Evolutionary conservation across 1,140 invertebrate species (phyloP).

Genomic region (Brachionus rubens): DNA sequence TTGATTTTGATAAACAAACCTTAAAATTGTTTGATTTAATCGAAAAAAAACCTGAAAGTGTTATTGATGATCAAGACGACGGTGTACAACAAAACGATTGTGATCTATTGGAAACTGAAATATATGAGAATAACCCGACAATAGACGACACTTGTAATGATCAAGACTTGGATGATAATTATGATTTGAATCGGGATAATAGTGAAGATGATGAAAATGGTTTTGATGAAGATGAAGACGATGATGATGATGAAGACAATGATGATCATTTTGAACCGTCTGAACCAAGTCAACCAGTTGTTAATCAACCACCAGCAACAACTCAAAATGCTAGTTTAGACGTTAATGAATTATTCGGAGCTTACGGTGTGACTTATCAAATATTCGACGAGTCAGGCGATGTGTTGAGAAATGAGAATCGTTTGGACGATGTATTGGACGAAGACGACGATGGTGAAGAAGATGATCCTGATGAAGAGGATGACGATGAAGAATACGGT

Average conservation of each 20-base stretch:
- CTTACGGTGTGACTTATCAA: slow-evolving; percentile 36
- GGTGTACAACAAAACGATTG: neutral
- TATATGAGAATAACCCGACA: slow-evolving; percentile 58
- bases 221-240: slow-evolving; percentile 76
- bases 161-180: slow-evolving; percentile 25
- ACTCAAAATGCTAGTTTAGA: slow-evolving; percentile 1
- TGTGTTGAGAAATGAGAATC: neutral
- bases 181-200: slow-evolving; percentile 54
- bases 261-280: neutral
- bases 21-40: slow-evolving; percentile 64
- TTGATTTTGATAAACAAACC: slow-evolving; percentile 74
- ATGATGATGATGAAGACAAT: slow-evolving; percentile 67
- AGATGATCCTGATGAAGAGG: slow-evolving; percentile 7
- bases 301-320: neutral
- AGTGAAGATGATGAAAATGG: slow-evolving; percentile 82
- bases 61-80: slow-evolving; percentile 44
- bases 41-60: neutral
- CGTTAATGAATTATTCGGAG: slow-evolving; percentile 37
- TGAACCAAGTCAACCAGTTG: neutral
- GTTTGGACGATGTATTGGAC: slow-evolving; percentile 14
- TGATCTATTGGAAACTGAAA: neutral
- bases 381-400: neutral
- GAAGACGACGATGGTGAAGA: slow-evolving; percentile 15
- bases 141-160: slow-evolving; percentile 29
- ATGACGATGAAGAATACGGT: slow-evolving; percentile 34